A percentile compares a stretch with the other conserved stretches of the same genome.
Conservation (phyloP, 2,888 invertebrate species). For the Heteromurus nitidus region DNA sequence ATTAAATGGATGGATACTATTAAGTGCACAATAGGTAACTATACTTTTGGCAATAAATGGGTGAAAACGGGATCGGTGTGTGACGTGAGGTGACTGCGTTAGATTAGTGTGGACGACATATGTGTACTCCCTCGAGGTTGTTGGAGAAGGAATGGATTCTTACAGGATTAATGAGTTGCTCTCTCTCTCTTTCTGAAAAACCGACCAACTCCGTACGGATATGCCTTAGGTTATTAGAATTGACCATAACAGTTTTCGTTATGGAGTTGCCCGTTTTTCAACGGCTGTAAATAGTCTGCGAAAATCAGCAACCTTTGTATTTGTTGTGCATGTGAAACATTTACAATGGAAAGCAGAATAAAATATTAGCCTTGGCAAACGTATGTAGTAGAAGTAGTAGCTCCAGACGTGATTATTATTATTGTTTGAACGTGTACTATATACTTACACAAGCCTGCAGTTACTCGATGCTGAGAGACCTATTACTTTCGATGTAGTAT, state of each 20-base stretch:
- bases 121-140: not conserved
- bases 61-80: not conserved
- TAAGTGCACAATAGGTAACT: not conserved
- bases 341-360: conserved; percentile 14
- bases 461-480: conserved; percentile 16
- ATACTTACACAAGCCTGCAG: no score
- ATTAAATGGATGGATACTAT: not conserved
- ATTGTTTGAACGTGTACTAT: conserved; percentile 57
- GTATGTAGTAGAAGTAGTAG: not conserved
- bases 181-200: not conserved
- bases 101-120: not conserved
- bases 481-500: not conserved
- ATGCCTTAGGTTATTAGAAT: conserved; percentile 1
- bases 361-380: conserved; percentile 54
- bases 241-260: conserved; percentile 3
- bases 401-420: conserved; percentile 54
- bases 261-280: not conserved
- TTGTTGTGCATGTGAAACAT: no score
- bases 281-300: no score
- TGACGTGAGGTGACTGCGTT: not conserved
- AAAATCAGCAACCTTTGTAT: no score
- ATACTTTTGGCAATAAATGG: no score
- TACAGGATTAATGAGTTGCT: conserved; percentile 49
- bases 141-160: conserved; percentile 42
- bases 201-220: not conserved